Evolutionary conservation across 2,797 vertebrate genomes (phyloP), one percentile per base, ranked within the genome.

Genomic region (Malacoraja senta): DNA sequence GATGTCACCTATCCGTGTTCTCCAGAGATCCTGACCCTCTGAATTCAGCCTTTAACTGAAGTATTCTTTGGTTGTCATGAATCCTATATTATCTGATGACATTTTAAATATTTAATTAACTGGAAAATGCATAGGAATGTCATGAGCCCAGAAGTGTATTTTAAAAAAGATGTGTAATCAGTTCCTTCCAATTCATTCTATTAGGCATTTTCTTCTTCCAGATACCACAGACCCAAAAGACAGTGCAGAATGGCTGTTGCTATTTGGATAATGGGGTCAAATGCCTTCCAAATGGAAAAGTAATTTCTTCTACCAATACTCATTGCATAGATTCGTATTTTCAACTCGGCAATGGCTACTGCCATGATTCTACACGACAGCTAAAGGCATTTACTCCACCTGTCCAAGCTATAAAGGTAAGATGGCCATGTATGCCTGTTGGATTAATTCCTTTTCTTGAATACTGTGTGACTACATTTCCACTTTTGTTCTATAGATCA

Each of bases 361-460:
- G 94, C 93, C 95, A 95, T 95, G 95, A 95, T 94, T 95, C 95
- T 93, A 76, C 93, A 95, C 95, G 93, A 19, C 96, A 95, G 95
- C 95, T 95, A 93, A 96, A 95, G 93, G 94, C 91, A 91, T 95
- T 94, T 94, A 95, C 94, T 86, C 94, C 94, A 93, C 94, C 94
- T 94, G 94, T 95, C 90, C 94, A 95, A 94, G 97, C 96, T 94
- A 97, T 97, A 94, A 97, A 97, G 96, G 97, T 97, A 94, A 93
- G 94, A 77, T 94, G 80, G 91, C 80, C 74, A 78, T 4, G 35
- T 7, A 17, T 72, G 63, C 72, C 21, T 15, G 29, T 65, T 44
- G 13, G 17, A 12, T 17, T 63, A 0, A 15, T 21, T 93, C 32
- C 1, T 61, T 81, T 78, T 68, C n/a, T 72, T 74, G 38, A 74